Percentiles rank a stretch among this genome's conserved stretches.
Evolutionary conservation across 2,888 invertebrate genomes (phyloP).

Genomic region (Cephus spinipes): DNA sequence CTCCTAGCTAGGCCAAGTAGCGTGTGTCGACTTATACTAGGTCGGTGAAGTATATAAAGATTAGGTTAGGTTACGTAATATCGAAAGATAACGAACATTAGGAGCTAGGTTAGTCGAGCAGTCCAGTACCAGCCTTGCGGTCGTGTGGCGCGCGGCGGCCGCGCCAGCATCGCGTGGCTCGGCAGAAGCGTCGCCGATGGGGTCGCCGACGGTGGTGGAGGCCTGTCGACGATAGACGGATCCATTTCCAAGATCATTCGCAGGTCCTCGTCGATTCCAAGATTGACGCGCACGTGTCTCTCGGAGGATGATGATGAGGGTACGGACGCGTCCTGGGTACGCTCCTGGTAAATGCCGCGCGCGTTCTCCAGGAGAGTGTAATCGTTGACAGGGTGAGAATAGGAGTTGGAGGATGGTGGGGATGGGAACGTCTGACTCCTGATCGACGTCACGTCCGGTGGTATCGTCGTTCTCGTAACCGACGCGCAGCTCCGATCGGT

Average conservation of each 20-base stretch:
- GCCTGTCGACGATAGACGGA: constrained; percentile 71
- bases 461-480: constrained; percentile 8
- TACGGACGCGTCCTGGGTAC: background rate
- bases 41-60: background rate
- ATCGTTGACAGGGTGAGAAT: background rate
- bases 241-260: constrained; percentile 74
- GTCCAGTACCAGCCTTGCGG: constrained; percentile 64
- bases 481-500: constrained; percentile 18
- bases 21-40: background rate
- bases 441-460: constrained; percentile 15
- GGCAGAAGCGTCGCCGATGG: background rate
- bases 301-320: constrained; percentile 3
- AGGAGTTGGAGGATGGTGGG: constrained; percentile 5
- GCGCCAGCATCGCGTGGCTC: constrained; percentile 25
- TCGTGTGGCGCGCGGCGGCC: constrained; percentile 51
- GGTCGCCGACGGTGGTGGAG: constrained; percentile 34
- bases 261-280: constrained; percentile 73
- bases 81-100: constrained; percentile 28
- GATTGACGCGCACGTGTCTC: constrained; percentile 67
- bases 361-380: background rate
- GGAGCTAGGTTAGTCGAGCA: constrained; percentile 28
- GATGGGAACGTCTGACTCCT: background rate
- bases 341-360: background rate
- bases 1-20: background rate
- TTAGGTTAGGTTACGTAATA: background rate